Conservation (phyloP, 2,113 vertebrate genomes). For the Cheilinus undulatus region DNA sequence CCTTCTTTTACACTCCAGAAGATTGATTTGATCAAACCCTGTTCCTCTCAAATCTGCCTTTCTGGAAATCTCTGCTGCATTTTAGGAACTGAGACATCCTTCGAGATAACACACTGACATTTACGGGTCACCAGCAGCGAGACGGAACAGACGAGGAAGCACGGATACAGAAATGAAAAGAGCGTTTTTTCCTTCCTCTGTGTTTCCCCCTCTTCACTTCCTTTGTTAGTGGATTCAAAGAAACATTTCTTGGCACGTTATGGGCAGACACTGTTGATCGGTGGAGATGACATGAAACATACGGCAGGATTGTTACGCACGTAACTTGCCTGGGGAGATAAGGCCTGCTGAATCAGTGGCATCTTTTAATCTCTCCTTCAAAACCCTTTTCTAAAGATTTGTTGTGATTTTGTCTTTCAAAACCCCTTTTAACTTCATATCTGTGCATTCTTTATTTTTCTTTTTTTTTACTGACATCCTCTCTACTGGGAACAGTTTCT, state of each 20-base stretch:
- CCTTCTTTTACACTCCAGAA: background rate
- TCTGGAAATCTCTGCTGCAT: background rate
- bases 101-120: background rate
- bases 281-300: background rate
- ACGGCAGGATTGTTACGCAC: background rate
- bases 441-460: too few relatives aligned
- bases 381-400: background rate
- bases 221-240: background rate
- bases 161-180: background rate
- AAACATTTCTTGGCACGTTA: background rate
- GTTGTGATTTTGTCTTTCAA: background rate
- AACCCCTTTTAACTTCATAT: too few relatives aligned
- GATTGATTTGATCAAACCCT: background rate
- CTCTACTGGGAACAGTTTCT: too few relatives aligned
- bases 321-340: background rate
- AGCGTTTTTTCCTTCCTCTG: background rate
- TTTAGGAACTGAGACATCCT: background rate
- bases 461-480: too few relatives aligned
- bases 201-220: background rate
- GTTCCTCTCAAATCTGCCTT: background rate
- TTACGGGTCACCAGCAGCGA: background rate
- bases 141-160: background rate
- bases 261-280: background rate
- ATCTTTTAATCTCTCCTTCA: too few relatives aligned
- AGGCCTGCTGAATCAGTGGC: background rate